Conservation (phyloP, 37 sponge, comb jelly and placozoan species). For the Dysidea cf. avara region DNA sequence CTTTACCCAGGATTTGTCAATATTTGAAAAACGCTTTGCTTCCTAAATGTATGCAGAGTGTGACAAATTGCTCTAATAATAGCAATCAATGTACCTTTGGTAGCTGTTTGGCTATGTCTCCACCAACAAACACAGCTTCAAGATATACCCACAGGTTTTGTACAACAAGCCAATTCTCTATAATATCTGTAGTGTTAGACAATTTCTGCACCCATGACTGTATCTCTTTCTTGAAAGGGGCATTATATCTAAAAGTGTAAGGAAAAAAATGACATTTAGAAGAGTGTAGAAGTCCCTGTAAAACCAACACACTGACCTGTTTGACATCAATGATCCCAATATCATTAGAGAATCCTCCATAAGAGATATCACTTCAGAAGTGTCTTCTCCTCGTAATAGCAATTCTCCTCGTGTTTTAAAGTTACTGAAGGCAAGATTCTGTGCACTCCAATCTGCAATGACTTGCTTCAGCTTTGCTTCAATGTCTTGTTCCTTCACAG, state of each 20-base stretch:
- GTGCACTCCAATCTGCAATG: conserved; percentile 90
- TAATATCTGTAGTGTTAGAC: conserved; percentile 93
- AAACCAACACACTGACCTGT: conserved; percentile 62
- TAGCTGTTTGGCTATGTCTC: conserved; percentile 99
- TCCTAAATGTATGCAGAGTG: conserved; percentile 50
- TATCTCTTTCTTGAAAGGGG: conserved; percentile 97
- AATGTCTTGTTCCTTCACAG: conserved; percentile 98
- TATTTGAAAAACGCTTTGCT: conserved; percentile 95
- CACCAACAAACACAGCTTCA: conserved; percentile 99
- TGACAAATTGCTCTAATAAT: too few species aligned
- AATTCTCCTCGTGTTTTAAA: conserved; percentile 99
- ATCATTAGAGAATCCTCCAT: conserved; percentile 99
- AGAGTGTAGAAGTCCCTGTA: not conserved
- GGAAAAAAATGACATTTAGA: too few species aligned
- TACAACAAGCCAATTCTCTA: conserved; percentile 97
- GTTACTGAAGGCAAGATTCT: conserved; percentile 79
- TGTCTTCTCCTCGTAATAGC: conserved; percentile 94
- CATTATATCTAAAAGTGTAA: conserved; percentile 92
- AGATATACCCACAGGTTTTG: conserved; percentile 99
- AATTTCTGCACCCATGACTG: conserved; percentile 98
- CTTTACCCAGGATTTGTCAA: conserved; percentile 99
- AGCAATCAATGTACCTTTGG: conserved; percentile 66
- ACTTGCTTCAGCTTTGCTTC: conserved; percentile 96
- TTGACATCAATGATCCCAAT: conserved; percentile 96
- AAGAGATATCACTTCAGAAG: conserved; percentile 82